Evolutionary conservation across 2,888 invertebrate species (phyloP).

Genomic region (Nemurella pictetii): DNA sequence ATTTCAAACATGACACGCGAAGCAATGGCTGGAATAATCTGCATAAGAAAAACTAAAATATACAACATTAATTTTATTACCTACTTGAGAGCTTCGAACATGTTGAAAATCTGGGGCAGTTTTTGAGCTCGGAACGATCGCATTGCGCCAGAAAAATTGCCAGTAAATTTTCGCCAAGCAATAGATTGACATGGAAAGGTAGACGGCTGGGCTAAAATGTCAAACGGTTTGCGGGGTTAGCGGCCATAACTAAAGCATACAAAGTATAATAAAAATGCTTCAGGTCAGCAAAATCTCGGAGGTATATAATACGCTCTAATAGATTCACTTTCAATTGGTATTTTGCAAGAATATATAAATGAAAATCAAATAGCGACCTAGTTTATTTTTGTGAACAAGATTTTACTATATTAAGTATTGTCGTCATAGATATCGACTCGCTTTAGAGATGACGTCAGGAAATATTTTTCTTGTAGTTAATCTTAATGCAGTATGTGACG

Average conservation of each 20-base stretch:
- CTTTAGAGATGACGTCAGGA: neutral
- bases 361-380: neutral
- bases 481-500: too few relatives aligned
- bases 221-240: neutral
- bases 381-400: neutral
- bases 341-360: neutral
- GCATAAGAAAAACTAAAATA: too few relatives aligned
- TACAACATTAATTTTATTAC: too few relatives aligned
- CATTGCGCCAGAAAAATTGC: neutral
- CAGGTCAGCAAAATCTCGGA: neutral
- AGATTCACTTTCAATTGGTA: neutral
- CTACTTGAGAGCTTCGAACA: too few relatives aligned
- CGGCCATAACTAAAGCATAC: neutral
- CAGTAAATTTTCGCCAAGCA: neutral
- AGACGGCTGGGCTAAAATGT: neutral
- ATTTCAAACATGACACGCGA: too few relatives aligned
- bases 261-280: neutral
- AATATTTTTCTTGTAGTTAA: neutral
- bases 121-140: neutral
- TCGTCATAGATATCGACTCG: neutral
- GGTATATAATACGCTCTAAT: neutral
- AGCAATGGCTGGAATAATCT: too few relatives aligned
- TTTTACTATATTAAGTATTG: neutral
- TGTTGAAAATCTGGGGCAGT: neutral
- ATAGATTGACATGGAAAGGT: neutral